phyloP scores from a whole-genome alignment of 1,140 invertebrate genomes.

The Paralvinella palmiformis region DNA sequence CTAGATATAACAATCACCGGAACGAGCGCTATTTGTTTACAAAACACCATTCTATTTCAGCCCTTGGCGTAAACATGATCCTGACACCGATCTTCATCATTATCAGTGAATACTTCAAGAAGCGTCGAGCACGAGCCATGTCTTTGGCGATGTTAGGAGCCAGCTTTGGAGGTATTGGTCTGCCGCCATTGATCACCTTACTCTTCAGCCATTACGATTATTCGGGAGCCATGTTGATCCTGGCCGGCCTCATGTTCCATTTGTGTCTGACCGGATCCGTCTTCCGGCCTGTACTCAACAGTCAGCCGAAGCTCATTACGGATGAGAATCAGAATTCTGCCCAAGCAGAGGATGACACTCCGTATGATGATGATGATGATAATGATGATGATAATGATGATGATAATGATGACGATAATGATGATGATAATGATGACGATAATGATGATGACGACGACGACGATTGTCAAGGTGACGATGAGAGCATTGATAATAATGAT shows the following conservation, averaged over 20 bases:
- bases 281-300: slow-evolving; percentile 52
- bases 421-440: no score
- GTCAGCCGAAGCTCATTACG: no score
- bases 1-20: no score
- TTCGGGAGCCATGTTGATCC: slow-evolving; percentile 56
- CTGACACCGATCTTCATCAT: slow-evolving; percentile 41
- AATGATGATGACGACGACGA: no score
- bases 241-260: slow-evolving; percentile 75
- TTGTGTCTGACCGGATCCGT: slow-evolving; percentile 72
- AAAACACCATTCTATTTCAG: no score
- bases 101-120: slow-evolving; percentile 39
- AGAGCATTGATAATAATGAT: no score
- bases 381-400: no score
- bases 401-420: neutral
- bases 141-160: slow-evolving; percentile 36
- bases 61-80: slow-evolving; percentile 35
- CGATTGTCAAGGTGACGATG: no score
- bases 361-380: no score
- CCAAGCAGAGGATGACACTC: no score
- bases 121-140: slow-evolving; percentile 33
- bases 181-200: slow-evolving; percentile 34
- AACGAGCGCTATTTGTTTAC: no score
- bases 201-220: slow-evolving; percentile 26
- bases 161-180: slow-evolving; percentile 26
- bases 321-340: no score